These are phyloP conservation scores for Diglossa brunneiventris DNA, from an alignment of 2,113 vertebrate genomes.

Conservation along the genomic window DNA sequence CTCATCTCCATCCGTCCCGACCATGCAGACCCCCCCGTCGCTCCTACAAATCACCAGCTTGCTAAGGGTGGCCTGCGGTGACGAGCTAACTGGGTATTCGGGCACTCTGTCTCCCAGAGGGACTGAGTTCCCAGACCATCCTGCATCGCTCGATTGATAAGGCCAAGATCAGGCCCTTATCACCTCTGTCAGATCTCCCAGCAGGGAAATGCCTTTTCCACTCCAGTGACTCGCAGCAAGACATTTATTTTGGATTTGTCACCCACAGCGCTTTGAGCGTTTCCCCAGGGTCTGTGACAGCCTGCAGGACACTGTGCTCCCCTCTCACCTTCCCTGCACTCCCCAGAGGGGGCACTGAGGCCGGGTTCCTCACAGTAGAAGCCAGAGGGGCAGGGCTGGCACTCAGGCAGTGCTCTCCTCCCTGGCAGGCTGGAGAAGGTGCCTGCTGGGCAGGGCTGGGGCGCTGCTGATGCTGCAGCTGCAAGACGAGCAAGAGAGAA, in stretches of 20 bases:
- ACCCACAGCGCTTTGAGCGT: neutral
- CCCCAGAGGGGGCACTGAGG: slow-evolving; percentile 77
- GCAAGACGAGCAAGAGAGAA: neutral
- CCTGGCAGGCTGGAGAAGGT: slow-evolving; percentile 80
- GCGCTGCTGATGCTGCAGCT: slow-evolving; percentile 80
- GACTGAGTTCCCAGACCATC: too few species aligned
- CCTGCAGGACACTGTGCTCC: neutral
- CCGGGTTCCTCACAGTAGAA: slow-evolving; percentile 81
- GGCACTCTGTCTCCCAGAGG: too few species aligned
- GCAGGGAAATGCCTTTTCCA: neutral
- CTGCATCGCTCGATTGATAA: too few species aligned
- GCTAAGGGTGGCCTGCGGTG: too few species aligned
- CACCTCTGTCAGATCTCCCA: neutral
- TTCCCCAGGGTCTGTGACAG: neutral
- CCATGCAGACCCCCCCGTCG: too few species aligned
- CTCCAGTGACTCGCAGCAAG: neutral
- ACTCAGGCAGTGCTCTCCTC: slow-evolving; percentile 67
- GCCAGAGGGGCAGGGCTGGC: slow-evolving; percentile 81
- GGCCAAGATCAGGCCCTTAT: too few species aligned
- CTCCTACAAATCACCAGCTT: too few species aligned
- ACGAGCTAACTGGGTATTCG: too few species aligned
- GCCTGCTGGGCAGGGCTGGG: slow-evolving; percentile 81
- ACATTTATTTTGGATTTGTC: neutral
- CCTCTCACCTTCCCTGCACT: slow-evolving; percentile 80
- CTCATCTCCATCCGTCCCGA: too few species aligned